A percentile compares a stretch with the other conserved stretches of the same genome.
These are phyloP conservation scores for Haemorhous mexicanus DNA, from an alignment of 2,113 vertebrate species.

Conservation along the genomic window DNA sequence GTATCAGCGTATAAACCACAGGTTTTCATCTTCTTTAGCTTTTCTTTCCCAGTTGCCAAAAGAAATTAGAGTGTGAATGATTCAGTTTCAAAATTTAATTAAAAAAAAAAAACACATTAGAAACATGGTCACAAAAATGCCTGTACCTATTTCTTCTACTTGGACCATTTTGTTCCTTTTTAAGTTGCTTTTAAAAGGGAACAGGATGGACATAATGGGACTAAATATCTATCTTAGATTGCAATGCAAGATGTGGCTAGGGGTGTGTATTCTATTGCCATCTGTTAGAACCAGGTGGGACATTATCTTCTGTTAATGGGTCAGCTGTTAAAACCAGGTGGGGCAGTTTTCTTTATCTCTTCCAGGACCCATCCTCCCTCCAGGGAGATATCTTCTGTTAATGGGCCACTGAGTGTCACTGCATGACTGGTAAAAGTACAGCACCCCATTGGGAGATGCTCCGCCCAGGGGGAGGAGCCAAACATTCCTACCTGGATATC, in stretches of 20 bases:
- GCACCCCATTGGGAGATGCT: not conserved
- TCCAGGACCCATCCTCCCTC: not conserved
- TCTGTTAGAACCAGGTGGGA: not conserved
- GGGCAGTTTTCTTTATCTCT: not conserved
- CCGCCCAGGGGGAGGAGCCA: not conserved
- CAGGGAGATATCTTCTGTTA: not conserved
- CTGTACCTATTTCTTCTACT: not conserved
- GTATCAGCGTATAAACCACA: not conserved
- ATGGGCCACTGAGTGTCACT: not conserved
- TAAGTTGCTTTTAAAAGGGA: not conserved
- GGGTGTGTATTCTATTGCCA: not conserved
- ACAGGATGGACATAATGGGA: not conserved
- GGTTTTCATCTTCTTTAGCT: conserved; percentile 13
- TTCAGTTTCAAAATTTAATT: not conserved
- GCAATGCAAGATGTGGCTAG: not conserved
- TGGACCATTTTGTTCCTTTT: not conserved
- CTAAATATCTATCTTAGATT: not conserved
- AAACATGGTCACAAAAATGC: not conserved
- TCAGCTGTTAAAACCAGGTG: not conserved
- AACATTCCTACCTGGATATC: not conserved
- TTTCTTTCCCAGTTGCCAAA: not conserved
- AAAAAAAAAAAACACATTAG: not conserved
- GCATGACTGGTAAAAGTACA: not conserved
- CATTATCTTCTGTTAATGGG: not conserved
- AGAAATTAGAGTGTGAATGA: not conserved